Base-by-base conservation (phyloP, 1,140 invertebrate genomes). In the Aplysia californica region DNA sequence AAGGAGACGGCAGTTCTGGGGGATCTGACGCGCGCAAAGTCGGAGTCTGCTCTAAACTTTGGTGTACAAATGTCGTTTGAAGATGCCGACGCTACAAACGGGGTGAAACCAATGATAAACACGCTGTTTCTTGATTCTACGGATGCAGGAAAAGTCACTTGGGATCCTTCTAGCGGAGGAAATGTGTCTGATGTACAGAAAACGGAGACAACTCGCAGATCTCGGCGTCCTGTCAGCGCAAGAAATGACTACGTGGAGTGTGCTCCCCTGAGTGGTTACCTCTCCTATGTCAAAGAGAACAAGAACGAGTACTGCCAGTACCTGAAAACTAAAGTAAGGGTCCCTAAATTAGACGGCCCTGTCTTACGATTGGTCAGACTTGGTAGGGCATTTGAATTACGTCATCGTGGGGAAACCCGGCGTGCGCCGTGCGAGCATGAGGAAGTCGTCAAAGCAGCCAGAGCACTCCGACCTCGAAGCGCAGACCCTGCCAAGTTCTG, bases 251-350 rank as follows among this genome's bases (percentile, higher is more conserved):
- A 31, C 5, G n/a, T 83, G 38, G 84, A 85, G 38, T 82, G 81
- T 39, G 76, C 80, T 35, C 80, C 82, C 5, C 69, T 87, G 56
- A 50, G 78, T 20, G 77, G 79, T 36, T 87, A 87, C 66, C 72
- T 86, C 20, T 81, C 80, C 69, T 84, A 83, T 73, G 80, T 87
- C n/a, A 56, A 76, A n/a, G 83, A 85, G 36, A 82, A 87, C 65
- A 76, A 77, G 5, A 77, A 82, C 3, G 84, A 87, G 68, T 87
- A 83, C 64, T 38, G 83, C 39, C 55, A 81, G 33, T 55, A 80
- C 66, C 41, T 78, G 75, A 72, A 75, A 31, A 35, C 31, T 2
- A 36, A 72, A 65, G 55, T 76, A 74, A 33, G 73, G 41, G 41
- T 41, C 38, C 50, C 78, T 71, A 56, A 36, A 55, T 50, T 71